These are phyloP conservation scores for Pungitius pungitius DNA, from an alignment of 2,113 vertebrate genomes.

Conservation along the genomic window DNA sequence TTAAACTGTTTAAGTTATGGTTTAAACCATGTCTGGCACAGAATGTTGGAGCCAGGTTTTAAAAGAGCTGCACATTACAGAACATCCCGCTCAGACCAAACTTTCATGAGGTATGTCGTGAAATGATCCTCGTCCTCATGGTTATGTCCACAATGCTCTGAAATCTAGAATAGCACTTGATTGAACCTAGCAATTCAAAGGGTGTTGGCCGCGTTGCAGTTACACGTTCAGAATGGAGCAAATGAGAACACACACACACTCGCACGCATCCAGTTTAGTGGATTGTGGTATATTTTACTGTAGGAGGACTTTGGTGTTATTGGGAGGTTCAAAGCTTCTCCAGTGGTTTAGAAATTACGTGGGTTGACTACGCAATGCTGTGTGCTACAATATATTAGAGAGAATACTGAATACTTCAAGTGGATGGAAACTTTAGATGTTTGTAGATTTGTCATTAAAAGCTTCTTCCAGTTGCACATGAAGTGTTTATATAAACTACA, in stretches of 20 bases:
- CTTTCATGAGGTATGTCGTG: constrained; percentile 1
- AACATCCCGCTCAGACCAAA: constrained; percentile 17
- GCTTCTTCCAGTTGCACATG: constrained; percentile 19
- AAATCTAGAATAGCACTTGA: constrained; percentile 37
- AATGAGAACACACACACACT: constrained; percentile 24
- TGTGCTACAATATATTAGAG: constrained; percentile 41
- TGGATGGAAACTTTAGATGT: constrained; percentile 26
- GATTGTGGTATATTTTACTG: constrained; percentile 50
- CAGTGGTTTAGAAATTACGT: constrained; percentile 65
- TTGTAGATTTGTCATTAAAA: constrained; percentile 22
- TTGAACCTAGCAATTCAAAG: constrained; percentile 66
- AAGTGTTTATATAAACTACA: background rate
- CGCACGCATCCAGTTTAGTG: constrained; percentile 19
- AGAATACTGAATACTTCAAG: constrained; percentile 22
- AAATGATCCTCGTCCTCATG: constrained; percentile 1
- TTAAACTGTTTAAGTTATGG: constrained; percentile 14
- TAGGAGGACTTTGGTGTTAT: constrained; percentile 41
- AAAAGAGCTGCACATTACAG: constrained; percentile 21
- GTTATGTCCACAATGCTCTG: background rate
- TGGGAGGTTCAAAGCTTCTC: constrained; percentile 72
- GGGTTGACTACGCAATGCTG: constrained; percentile 31
- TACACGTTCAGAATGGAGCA: constrained; percentile 32
- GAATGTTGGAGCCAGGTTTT: background rate
- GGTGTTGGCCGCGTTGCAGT: constrained; percentile 67
- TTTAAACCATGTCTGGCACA: constrained; percentile 2